phyloP scores from a whole-genome alignment of 2,113 vertebrate species.

The Varanus salvator region DNA sequence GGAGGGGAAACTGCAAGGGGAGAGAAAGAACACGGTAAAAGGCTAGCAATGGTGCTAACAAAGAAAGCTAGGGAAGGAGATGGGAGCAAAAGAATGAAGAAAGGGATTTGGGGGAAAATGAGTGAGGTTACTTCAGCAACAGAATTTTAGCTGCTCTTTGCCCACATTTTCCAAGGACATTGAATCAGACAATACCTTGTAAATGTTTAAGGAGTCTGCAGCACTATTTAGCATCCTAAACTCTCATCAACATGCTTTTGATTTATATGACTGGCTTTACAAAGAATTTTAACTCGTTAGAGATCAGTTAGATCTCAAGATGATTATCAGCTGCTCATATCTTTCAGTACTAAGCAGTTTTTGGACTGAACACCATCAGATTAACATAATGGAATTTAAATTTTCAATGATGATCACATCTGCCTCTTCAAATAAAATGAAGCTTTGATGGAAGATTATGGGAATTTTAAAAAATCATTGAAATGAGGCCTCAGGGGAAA shows the following conservation, averaged over 20 bases:
- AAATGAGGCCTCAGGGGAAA: slow-evolving; percentile 37
- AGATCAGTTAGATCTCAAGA: slow-evolving; percentile 16
- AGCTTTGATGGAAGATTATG: slow-evolving; percentile 22
- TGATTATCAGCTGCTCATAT: slow-evolving; percentile 12
- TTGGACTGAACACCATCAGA: slow-evolving; percentile 12
- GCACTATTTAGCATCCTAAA: neutral
- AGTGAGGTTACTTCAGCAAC: neutral
- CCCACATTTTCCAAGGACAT: neutral
- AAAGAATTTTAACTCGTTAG: slow-evolving; percentile 27
- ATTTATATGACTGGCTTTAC: neutral
- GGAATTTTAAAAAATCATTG: slow-evolving; percentile 38
- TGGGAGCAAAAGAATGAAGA: too few species aligned
- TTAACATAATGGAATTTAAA: slow-evolving; percentile 38
- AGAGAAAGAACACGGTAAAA: too few species aligned
- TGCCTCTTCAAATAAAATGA: slow-evolving; percentile 52
- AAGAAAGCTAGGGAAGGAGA: too few species aligned
- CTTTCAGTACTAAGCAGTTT: slow-evolving; percentile 10
- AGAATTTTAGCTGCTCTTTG: slow-evolving; percentile 1
- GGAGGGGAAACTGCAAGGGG: too few species aligned
- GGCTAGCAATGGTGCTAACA: too few species aligned
- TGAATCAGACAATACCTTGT: neutral
- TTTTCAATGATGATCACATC: slow-evolving; percentile 3
- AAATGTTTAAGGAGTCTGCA: neutral
- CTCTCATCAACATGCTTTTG: neutral
- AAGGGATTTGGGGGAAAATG: too few species aligned